phyloP scores from a whole-genome alignment of 1,140 invertebrate species.

The Nylanderia fulva region DNA sequence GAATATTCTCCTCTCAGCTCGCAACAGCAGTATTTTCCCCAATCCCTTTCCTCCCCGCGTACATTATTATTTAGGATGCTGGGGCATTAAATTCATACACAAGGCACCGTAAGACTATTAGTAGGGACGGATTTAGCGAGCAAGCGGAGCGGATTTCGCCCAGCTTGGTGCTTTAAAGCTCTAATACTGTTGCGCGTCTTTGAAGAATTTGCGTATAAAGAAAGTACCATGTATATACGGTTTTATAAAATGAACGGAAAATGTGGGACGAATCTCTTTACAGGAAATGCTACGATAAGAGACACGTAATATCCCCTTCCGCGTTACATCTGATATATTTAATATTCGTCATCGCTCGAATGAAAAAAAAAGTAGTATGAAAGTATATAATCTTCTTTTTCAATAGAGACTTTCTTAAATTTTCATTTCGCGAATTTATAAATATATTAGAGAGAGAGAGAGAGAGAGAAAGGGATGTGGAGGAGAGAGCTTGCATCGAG shows the following conservation, averaged over 20 bases:
- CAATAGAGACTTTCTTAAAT: neutral
- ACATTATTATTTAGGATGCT: constrained; percentile 40
- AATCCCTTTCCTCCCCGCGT: too few species aligned
- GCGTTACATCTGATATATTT: too few species aligned
- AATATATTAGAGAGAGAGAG: neutral
- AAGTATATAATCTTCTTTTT: neutral
- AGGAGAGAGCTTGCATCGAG: neutral
- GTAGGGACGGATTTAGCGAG: constrained; percentile 36
- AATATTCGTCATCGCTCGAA: too few species aligned
- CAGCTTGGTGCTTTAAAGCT: neutral
- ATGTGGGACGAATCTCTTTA: neutral
- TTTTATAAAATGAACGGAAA: constrained; percentile 7
- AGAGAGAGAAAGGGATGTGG: too few species aligned
- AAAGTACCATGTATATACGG: neutral
- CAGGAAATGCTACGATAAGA: neutral
- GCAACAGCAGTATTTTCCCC: constrained; percentile 2
- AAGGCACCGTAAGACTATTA: constrained; percentile 44
- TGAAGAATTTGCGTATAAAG: constrained; percentile 26
- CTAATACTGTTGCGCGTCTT: constrained; percentile 25
- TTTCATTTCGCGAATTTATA: neutral
- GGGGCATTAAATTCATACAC: constrained; percentile 41
- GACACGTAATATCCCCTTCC: too few species aligned
- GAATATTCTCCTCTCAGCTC: constrained; percentile 46
- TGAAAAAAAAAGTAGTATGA: neutral
- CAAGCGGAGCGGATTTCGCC: constrained; percentile 10